Base-by-base conservation (phyloP, 2,888 invertebrate species). In the Eupithecia tripunctaria region DNA sequence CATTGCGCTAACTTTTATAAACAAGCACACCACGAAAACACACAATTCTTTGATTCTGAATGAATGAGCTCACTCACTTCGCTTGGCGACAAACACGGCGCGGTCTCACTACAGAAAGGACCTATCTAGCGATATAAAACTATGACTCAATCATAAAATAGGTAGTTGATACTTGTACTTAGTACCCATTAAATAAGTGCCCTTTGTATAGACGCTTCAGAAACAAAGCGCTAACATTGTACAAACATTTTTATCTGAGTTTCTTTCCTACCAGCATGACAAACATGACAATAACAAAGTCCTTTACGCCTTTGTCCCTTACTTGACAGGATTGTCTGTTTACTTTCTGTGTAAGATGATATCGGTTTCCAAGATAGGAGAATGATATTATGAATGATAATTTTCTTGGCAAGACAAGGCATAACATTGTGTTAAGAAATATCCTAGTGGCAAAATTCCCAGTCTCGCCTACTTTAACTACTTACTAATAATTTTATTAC, bases 291-390 rank as follows among this genome's bases (percentile, higher is more conserved):
- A 29, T 59, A 43, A 75, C 72, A 72, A 75, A 75, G 38, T 29
- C 70, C 67, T 75, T 72, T 64, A 70, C 63, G 71, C 56, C 79
- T 78, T 78, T 79, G 78, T 78, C 59, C 63, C 18, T 64, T 14
- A 27, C 29, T 59, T 70, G 25, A 70, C 36, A 69, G 36, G 25
- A 69, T 62, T 68, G 1, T 59, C 59, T 67, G 63, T 70, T 65
- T 71, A 64, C 71, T 62, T 62, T 62, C 64, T 60, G 38, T 14
- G 70, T 43, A 36, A 63, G 63, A 63, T n/a, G 62, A 69, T 36
- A 63, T 25, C 64, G 38, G 21, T 36, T 38, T 36, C 25, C 38
- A 25, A 64, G 6, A 64, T 64, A 64, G 15, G 36, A 36, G 21
- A 21, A 38, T 64, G 64, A 64, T 41, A 38, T 64, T 64, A 25